Base-by-base conservation (phyloP, 1,140 invertebrate genomes). In the Hycleus phaleratus region DNA sequence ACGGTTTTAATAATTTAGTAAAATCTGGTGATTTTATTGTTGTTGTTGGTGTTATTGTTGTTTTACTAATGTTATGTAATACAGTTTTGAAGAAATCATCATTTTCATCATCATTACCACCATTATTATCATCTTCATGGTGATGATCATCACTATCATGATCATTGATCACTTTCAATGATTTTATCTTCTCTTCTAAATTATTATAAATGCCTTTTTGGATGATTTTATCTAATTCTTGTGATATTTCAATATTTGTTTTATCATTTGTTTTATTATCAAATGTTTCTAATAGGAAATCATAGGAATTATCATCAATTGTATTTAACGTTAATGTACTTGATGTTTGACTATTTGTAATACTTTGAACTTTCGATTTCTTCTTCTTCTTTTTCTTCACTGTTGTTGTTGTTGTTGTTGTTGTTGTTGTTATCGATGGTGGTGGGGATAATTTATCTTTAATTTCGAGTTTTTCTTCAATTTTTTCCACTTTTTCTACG, bases 221-320 rank as follows among this genome's bases (percentile, higher is more conserved):
- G 45, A 74, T 74, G 42, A 73, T 66, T 25, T 66, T 66, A 49
- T 74, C 71, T 4, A 74, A 47, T 58, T 74, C 72, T 46, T 68
- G 56, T 0, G 71, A 73, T 6, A 74, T 63, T 54, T 74, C 72
- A 8, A 69, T 56, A 58, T 72, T 74, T 1, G 72, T 74, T 53
- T 73, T 73, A 4, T 68, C 67, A 6, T 55, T 47, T n/a, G 48
- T 50, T 38, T 69, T 62, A 3, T 56, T 42, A 6, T 52, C 12
- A 4, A 63, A 10, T 12, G 57, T 60, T 40, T 67, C 65, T 12
- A 72, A 51, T 11, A 71, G 56, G 51, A 70, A 67, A 52, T 71
- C 66, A 38, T 69, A 72, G 2, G 65, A 60, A 42, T 32, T 32
- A 46, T 66, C 62, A 26, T 64, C 62, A 4, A 40, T 50, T 9